These are phyloP conservation scores for Heliopora coerulea DNA, from an alignment of 92 coral and sea anemone species.

Conservation along the genomic window DNA sequence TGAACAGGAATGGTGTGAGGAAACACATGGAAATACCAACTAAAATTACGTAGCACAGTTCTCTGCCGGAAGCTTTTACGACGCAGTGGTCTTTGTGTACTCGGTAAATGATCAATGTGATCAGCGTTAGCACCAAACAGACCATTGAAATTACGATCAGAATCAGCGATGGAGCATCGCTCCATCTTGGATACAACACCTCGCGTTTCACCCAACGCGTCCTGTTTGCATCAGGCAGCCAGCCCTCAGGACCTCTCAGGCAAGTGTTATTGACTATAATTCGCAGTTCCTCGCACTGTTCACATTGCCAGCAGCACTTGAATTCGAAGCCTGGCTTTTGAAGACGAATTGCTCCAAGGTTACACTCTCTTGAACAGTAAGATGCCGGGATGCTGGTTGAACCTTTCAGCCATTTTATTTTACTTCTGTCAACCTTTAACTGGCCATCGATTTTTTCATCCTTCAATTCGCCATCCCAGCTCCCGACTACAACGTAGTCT, in stretches of 20 bases:
- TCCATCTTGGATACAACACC: constrained; percentile 60
- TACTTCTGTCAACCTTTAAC: constrained; percentile 42
- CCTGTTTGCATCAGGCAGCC: constrained; percentile 49
- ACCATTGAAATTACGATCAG: constrained; percentile 42
- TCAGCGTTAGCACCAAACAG: constrained; percentile 52
- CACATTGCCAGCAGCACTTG: constrained; percentile 79
- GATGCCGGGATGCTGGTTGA: constrained; percentile 52
- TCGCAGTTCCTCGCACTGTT: constrained; percentile 48
- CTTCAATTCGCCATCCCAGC: constrained; percentile 64
- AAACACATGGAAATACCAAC: constrained; percentile 29
- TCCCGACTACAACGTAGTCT: constrained; percentile 55
- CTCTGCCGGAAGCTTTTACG: constrained; percentile 86
- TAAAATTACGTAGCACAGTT: constrained; percentile 48
- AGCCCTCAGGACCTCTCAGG: constrained; percentile 58
- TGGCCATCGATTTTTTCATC: constrained; percentile 53
- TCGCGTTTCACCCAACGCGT: constrained; percentile 57
- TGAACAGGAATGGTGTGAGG: constrained; percentile 16
- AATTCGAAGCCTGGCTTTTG: constrained; percentile 35
- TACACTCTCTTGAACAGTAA: constrained; percentile 68
- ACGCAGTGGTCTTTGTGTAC: constrained; percentile 60
- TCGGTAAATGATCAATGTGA: constrained; percentile 56
- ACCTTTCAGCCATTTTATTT: constrained; percentile 51
- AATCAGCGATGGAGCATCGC: constrained; percentile 50
- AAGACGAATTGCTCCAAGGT: constrained; percentile 44
- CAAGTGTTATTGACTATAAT: constrained; percentile 65